phyloP scores from a whole-genome alignment of 2,888 invertebrate species.

The Smittia sp. region DNA sequence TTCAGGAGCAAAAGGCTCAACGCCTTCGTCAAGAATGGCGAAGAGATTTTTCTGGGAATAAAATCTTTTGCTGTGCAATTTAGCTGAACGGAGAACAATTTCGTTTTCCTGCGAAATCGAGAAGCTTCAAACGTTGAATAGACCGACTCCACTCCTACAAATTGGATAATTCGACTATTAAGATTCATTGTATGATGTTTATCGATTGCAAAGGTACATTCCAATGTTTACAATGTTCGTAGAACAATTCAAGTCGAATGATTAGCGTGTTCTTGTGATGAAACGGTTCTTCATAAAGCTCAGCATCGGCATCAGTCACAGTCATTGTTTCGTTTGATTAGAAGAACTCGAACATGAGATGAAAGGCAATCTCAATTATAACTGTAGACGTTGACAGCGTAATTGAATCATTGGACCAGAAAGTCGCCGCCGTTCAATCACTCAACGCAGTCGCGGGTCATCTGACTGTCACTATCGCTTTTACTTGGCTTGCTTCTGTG shows the following conservation, averaged over 20 bases:
- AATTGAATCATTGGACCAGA: conserved; percentile 18
- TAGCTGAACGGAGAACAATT: too few relatives aligned
- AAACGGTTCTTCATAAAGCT: too few relatives aligned
- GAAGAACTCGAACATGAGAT: not conserved
- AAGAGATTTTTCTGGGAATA: not conserved
- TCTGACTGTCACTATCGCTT: conserved; percentile 3
- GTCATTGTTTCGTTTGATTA: not conserved
- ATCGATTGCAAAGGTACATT: not conserved
- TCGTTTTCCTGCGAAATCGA: too few relatives aligned
- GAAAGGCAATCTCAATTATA: conserved; percentile 9
- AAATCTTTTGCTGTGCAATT: too few relatives aligned
- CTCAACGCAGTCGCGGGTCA: not conserved
- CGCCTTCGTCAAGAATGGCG: too few relatives aligned
- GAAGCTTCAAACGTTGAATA: too few relatives aligned
- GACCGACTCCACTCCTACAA: not conserved
- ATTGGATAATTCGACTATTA: not conserved
- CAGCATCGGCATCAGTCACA: not conserved
- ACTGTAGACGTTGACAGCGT: not conserved
- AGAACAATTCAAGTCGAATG: not conserved
- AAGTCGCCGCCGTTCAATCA: not conserved
- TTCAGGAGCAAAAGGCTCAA: not conserved
- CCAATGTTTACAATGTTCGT: not conserved
- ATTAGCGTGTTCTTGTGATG: too few relatives aligned
- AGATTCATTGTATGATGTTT: conserved; percentile 1
- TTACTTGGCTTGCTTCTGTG: not conserved